Conservation (phyloP, 2,797 vertebrate genomes). For the Synanceia verrucosa region DNA sequence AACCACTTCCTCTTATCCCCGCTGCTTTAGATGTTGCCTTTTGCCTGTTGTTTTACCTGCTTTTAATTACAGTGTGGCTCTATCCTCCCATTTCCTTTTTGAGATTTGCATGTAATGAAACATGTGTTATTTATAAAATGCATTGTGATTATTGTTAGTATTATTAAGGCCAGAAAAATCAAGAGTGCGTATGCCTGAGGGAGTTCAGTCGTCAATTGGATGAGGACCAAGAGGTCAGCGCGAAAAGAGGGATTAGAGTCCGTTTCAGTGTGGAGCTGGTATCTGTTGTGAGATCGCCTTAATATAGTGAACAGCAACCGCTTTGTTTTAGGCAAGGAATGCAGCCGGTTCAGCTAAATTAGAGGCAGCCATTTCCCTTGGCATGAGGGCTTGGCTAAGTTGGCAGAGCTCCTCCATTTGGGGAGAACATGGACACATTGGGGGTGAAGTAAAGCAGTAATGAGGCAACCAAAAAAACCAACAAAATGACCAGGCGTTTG, state of each 20-base stretch:
- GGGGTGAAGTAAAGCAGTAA: conserved; percentile 10
- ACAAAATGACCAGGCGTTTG: background rate
- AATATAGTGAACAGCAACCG: conserved; percentile 71
- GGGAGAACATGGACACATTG: conserved; percentile 13
- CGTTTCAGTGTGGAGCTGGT: conserved; percentile 58
- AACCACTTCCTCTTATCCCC: conserved; percentile 4
- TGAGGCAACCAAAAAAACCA: background rate
- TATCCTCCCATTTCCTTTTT: conserved; percentile 25
- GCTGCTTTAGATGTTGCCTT: background rate
- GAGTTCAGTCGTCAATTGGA: conserved; percentile 61
- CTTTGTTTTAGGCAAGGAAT: conserved; percentile 76
- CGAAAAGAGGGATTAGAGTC: conserved; percentile 73
- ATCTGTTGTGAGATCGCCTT: conserved; percentile 73
- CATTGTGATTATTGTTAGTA: conserved; percentile 48
- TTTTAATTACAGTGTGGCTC: conserved; percentile 47
- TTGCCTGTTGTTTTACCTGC: conserved; percentile 43
- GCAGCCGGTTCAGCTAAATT: conserved; percentile 63
- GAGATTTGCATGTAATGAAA: conserved; percentile 56
- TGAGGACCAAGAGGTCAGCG: conserved; percentile 57
- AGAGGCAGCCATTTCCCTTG: conserved; percentile 65
- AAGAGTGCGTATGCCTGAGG: conserved; percentile 20
- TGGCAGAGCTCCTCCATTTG: conserved; percentile 40
- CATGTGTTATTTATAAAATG: conserved; percentile 61
- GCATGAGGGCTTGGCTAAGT: conserved; percentile 35
- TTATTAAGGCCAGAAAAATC: conserved; percentile 29